A percentile compares a stretch with the other conserved stretches of the same genome.
These are phyloP conservation scores for Dasysyrphus tricinctus DNA, from an alignment of 2,888 invertebrate species.

Conservation along the genomic window DNA sequence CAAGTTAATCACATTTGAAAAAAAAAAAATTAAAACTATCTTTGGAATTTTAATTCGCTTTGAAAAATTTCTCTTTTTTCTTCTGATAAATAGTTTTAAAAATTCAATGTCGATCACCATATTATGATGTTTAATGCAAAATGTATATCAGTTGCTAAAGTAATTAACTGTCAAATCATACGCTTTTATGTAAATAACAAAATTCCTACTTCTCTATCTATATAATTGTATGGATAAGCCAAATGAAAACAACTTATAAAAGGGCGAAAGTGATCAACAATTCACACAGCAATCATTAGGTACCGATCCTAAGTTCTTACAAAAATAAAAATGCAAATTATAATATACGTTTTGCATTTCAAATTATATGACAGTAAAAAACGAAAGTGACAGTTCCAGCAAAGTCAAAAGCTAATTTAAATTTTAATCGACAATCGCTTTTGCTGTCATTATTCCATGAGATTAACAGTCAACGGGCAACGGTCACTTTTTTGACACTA, in stretches of 20 bases:
- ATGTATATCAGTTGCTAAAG: slow-evolving; percentile 12
- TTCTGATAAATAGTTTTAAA: slow-evolving; percentile 11
- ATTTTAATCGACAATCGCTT: slow-evolving; percentile 32
- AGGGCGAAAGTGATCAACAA: slow-evolving; percentile 52
- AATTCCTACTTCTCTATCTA: slow-evolving; percentile 4
- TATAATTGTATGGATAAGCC: background rate
- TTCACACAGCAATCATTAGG: slow-evolving; percentile 27
- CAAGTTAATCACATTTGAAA: slow-evolving; percentile 13
- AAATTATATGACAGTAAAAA: slow-evolving; percentile 57
- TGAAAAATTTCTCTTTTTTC: slow-evolving; percentile 53
- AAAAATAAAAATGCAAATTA: slow-evolving; percentile 13
- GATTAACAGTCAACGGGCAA: slow-evolving; percentile 5
- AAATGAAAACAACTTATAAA: slow-evolving; percentile 10
- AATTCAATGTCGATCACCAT: slow-evolving; percentile 22
- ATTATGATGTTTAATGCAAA: background rate
- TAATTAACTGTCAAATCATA: slow-evolving; percentile 43
- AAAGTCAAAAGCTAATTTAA: slow-evolving; percentile 30
- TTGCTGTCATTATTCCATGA: too few species aligned
- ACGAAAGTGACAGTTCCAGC: slow-evolving; percentile 62
- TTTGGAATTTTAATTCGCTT: slow-evolving; percentile 56
- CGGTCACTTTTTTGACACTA: slow-evolving; percentile 1
- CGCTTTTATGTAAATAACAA: slow-evolving; percentile 58
- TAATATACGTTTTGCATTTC: slow-evolving; percentile 60
- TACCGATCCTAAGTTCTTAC: slow-evolving; percentile 46
- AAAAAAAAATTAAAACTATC: slow-evolving; percentile 15